phyloP scores from a whole-genome alignment of 2,888 invertebrate species.

The Tillus elongatus region DNA sequence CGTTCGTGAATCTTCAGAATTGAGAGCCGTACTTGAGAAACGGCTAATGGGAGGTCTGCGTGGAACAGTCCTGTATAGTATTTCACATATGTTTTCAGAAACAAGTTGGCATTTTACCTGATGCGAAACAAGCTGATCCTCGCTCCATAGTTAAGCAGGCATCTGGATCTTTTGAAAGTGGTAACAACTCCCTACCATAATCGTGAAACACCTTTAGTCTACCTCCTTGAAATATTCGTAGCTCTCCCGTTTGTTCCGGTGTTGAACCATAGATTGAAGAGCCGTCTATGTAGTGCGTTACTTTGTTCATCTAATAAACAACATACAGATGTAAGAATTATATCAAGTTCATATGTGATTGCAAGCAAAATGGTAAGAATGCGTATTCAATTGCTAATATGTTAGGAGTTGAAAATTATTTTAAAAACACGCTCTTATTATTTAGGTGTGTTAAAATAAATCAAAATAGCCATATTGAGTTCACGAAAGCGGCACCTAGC shows the following conservation, averaged over 20 bases:
- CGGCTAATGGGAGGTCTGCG: no score
- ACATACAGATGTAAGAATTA: no score
- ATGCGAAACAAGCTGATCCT: slow-evolving; percentile 59
- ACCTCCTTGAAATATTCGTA: slow-evolving; percentile 55
- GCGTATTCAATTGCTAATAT: no score
- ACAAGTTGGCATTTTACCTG: slow-evolving; percentile 42
- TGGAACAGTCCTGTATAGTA: no score
- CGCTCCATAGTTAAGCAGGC: slow-evolving; percentile 55
- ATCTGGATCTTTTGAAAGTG: slow-evolving; percentile 51
- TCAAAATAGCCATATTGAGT: no score
- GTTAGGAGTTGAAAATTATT: no score
- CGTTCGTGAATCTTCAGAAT: no score
- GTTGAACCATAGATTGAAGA: slow-evolving; percentile 68
- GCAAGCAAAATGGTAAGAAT: slow-evolving; percentile 3
- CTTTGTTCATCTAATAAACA: slow-evolving; percentile 58
- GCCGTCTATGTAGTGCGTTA: slow-evolving; percentile 63
- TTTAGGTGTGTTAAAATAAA: no score
- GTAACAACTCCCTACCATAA: slow-evolving; percentile 57
- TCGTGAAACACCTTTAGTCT: slow-evolving; percentile 55
- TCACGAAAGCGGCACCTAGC: no score
- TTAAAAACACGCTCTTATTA: no score
- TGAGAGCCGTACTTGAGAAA: no score
- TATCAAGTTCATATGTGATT: no score
- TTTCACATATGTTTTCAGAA: slow-evolving; percentile 7
- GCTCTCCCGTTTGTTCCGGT: slow-evolving; percentile 45